phyloP scores from a whole-genome alignment of 2,113 vertebrate genomes.

The Saimiri boliviensis region DNA sequence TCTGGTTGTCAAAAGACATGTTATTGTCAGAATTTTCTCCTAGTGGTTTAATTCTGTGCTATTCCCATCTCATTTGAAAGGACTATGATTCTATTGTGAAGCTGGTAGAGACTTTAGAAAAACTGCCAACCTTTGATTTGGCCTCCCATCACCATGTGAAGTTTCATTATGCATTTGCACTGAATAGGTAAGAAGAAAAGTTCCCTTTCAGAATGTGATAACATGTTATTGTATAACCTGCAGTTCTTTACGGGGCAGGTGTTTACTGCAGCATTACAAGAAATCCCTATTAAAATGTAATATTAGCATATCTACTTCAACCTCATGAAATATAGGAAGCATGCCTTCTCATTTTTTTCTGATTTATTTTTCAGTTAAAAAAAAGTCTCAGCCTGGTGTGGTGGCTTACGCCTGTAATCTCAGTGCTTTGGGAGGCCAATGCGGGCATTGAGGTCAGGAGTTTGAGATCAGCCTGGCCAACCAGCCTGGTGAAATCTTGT shows the following conservation, averaged over 20 bases:
- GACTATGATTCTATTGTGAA: conserved; percentile 98
- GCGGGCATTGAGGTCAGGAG: no score
- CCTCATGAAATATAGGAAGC: background rate
- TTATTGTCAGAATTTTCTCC: background rate
- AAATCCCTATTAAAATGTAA: background rate
- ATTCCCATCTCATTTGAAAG: conserved; percentile 82
- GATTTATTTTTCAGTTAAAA: background rate
- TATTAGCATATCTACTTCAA: background rate
- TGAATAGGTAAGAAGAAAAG: conserved; percentile 92
- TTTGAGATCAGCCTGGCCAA: no score
- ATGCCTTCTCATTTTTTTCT: background rate
- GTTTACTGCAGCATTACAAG: background rate
- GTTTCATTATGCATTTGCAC: conserved; percentile 97
- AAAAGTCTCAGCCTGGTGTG: background rate
- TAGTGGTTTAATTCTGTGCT: conserved; percentile 58
- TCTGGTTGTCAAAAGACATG: conserved; percentile 42
- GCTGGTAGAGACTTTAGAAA: conserved; percentile 96
- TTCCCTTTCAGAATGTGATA: background rate
- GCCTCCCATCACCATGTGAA: conserved; percentile 96
- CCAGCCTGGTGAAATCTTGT: no score
- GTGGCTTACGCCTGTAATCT: no score
- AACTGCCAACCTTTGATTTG: conserved; percentile 97
- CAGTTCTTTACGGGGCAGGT: background rate
- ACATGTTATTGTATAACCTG: background rate
- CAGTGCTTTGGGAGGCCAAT: no score